Conservation (phyloP, 2,113 vertebrate genomes). For the Catharus fuscescens region DNA sequence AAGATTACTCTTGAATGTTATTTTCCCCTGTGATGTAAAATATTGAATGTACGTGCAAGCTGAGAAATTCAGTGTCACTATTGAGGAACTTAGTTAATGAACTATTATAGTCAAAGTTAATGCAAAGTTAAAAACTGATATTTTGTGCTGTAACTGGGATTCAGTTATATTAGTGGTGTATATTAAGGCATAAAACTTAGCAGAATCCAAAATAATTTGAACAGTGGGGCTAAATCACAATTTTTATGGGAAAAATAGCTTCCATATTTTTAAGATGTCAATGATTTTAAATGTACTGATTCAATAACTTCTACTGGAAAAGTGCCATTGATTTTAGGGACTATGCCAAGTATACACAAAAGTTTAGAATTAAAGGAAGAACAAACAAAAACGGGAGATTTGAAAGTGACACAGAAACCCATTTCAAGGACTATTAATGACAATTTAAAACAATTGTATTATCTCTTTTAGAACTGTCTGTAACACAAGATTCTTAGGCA, state of each 20-base stretch:
- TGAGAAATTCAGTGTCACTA: not conserved
- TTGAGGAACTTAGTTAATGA: not conserved
- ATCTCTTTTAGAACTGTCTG: not conserved
- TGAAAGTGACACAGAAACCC: not conserved
- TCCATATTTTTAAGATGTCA: not conserved
- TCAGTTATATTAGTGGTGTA: not conserved
- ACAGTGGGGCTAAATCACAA: not conserved
- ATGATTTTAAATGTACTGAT: not conserved
- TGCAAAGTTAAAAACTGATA: not conserved
- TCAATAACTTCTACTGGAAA: not conserved
- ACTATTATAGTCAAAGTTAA: not conserved
- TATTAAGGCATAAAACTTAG: not conserved
- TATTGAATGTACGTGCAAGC: not conserved
- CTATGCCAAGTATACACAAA: not conserved
- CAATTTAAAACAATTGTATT: not conserved
- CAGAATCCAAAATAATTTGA: not conserved
- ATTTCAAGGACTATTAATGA: not conserved
- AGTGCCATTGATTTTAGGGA: not conserved
- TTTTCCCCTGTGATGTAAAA: not conserved
- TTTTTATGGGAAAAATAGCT: constrained; percentile 5
- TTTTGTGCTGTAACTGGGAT: not conserved
- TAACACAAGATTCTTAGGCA: not conserved
- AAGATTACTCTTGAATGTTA: not conserved
- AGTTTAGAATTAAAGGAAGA: constrained; percentile 8
- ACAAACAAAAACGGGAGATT: not conserved